Evolutionary conservation across 2,113 vertebrate species (phyloP), one percentile per base, ranked within the genome.

Genomic region (Herpailurus yagouaroundi): DNA sequence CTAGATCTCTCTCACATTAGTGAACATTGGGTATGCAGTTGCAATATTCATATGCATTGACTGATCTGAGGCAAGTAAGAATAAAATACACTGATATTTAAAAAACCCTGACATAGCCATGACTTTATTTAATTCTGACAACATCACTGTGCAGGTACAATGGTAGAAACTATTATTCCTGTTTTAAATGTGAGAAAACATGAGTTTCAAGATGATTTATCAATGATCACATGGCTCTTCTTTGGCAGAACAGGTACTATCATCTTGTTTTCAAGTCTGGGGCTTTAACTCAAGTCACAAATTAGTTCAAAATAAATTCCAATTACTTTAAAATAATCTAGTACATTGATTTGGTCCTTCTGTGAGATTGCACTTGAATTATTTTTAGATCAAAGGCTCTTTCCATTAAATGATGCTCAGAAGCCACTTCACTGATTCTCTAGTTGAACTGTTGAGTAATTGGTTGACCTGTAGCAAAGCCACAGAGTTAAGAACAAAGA

Each of bases 401-500:
- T 90, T 87, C 71, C 16, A 36, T 92, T 91, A 94, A 96, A 92
- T 81, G 76, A 92, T 23, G 19, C 8, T 91, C 85, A 73, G 66
- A 80, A 97, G 60, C 29, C 71, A 48, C 77, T 96, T 94, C 31
- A 64, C 48, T 89, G 68, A 66, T 90, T 77, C 12, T 36, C 27
- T 81, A 50, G 71, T 55, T 95, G 84, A 97, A 82, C 84, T 89
- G 38, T 74, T 93, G 66, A 60, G 52, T 92, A 92, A 86, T 86
- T 96, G 73, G 50, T 57, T 92, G 90, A 97, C 73, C 73, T 92
- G 25, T 83, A 89, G 66, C 77, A 87, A 94, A 96, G 48, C 68
- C 68, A 92, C 36, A 74, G 48, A 92, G 86, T 96, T 92, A 55
- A 97, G 96, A 97, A 89, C 57, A 91, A 95, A 83, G 77, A 94